These are phyloP conservation scores for Tetranychus truncatus DNA, from an alignment of 2,888 invertebrate species.

Conservation along the genomic window DNA sequence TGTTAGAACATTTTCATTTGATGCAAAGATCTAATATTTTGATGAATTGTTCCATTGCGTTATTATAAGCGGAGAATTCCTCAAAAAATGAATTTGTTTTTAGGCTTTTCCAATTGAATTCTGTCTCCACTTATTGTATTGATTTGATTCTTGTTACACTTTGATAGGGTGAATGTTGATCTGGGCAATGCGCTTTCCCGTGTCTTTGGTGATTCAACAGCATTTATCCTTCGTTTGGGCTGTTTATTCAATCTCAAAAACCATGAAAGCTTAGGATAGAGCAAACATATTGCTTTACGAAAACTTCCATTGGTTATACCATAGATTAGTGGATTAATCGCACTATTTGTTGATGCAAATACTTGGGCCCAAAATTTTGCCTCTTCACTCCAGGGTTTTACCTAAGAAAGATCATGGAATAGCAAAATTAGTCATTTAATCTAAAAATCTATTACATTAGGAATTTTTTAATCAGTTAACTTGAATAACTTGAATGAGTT, in stretches of 20 bases:
- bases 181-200: background rate
- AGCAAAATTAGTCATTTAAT: background rate
- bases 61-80: too few species aligned
- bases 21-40: too few species aligned
- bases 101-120: background rate
- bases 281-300: conserved; percentile 1
- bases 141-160: background rate
- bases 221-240: too few species aligned
- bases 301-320: conserved; percentile 9
- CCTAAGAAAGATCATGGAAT: background rate
- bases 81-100: too few species aligned
- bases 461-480: too few species aligned
- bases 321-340: conserved; percentile 50
- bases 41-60: too few species aligned
- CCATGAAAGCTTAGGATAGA: conserved; percentile 11
- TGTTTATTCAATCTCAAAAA: background rate
- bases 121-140: background rate
- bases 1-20: too few species aligned
- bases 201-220: background rate
- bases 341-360: conserved; percentile 30
- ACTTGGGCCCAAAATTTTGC: conserved; percentile 21
- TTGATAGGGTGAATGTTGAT: background rate
- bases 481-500: too few species aligned
- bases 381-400: background rate
- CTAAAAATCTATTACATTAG: too few species aligned